Percentiles rank a stretch among this genome's conserved stretches.
Evolutionary conservation across 1,140 invertebrate genomes (phyloP).

Genomic region (Anoplophora glabripennis): DNA sequence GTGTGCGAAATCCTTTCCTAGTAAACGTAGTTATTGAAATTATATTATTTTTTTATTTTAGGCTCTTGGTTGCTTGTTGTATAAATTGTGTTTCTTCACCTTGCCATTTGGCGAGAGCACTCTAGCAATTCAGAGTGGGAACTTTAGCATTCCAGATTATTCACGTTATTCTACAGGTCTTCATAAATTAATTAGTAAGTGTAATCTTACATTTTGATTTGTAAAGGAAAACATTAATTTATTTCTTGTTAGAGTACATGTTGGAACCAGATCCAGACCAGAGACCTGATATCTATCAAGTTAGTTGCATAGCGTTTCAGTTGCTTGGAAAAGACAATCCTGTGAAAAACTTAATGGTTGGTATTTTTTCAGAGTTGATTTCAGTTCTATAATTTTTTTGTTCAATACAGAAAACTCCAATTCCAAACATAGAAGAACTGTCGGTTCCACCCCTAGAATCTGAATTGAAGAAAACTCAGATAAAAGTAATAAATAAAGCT

Average conservation of each 20-base stretch:
- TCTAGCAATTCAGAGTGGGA: constrained; percentile 88
- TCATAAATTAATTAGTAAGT: constrained; percentile 57
- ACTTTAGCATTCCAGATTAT: constrained; percentile 83
- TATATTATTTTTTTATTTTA: constrained; percentile 46
- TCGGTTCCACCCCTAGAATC: constrained; percentile 63
- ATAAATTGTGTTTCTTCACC: constrained; percentile 89
- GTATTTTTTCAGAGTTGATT: background rate
- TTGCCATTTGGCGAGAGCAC: constrained; percentile 93
- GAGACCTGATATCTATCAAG: constrained; percentile 88
- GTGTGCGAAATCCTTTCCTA: too few species aligned
- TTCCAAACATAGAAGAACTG: constrained; percentile 64
- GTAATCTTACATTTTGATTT: constrained; percentile 4
- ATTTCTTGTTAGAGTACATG: constrained; percentile 65
- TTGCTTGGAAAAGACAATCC: constrained; percentile 73
- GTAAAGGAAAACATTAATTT: too few species aligned
- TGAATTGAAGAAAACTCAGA: constrained; percentile 59
- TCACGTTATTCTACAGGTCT: constrained; percentile 68
- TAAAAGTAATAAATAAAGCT: constrained; percentile 49
- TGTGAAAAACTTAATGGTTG: constrained; percentile 80
- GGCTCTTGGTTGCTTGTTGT: constrained; percentile 87
- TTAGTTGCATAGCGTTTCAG: constrained; percentile 75
- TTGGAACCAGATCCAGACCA: constrained; percentile 78
- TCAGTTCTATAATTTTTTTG: background rate
- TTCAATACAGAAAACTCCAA: constrained; percentile 58
- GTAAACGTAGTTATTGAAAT: too few species aligned